Conservation (phyloP, 2,797 vertebrate species). For the Brachyalestes nurse region DNA sequence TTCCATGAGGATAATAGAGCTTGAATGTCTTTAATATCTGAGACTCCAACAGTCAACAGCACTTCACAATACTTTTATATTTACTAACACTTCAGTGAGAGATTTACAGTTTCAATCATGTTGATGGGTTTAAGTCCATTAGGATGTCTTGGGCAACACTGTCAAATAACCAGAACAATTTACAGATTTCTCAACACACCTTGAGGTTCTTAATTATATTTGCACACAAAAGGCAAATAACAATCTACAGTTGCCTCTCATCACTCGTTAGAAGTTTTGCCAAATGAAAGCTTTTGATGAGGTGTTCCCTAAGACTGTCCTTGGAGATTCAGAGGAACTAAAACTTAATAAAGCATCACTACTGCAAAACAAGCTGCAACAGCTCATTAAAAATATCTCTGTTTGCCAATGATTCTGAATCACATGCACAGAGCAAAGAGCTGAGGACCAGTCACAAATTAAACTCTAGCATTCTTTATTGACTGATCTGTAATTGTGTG, state of each 20-base stretch:
- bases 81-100: background rate
- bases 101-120: background rate
- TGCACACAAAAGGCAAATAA: constrained; percentile 11
- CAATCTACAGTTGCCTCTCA: background rate
- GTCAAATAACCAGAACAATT: constrained; percentile 8
- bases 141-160: background rate
- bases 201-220: constrained; percentile 3
- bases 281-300: constrained; percentile 19
- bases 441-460: background rate
- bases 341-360: constrained; percentile 15
- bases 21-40: constrained; percentile 1
- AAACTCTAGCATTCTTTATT: background rate
- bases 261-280: constrained; percentile 1
- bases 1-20: too few species aligned
- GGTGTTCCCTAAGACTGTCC: background rate
- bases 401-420: constrained; percentile 7
- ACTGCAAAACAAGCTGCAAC: constrained; percentile 1
- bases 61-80: background rate
- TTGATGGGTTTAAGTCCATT: background rate
- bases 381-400: background rate
- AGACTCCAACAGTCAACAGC: constrained; percentile 1
- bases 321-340: constrained; percentile 7
- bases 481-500: background rate
- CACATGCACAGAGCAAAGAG: background rate
- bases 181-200: background rate